Percentiles rank a stretch among this genome's conserved stretches.
Conservation (phyloP, 2,888 invertebrate species). For the Vesta saturnalis region DNA sequence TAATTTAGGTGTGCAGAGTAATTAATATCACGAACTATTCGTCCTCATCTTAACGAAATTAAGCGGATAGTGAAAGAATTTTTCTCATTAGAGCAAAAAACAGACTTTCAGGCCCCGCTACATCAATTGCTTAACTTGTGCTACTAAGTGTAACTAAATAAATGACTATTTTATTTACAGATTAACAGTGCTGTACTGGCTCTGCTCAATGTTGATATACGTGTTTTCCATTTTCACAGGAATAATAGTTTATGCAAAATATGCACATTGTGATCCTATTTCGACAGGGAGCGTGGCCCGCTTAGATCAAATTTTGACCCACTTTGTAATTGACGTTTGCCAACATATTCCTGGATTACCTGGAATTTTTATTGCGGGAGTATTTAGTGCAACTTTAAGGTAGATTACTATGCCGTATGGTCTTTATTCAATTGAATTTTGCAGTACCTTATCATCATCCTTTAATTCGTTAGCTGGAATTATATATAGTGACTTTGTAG, state of each 20-base stretch:
- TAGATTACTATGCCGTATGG: too few relatives aligned
- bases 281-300: slow-evolving; percentile 66
- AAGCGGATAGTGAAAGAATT: too few relatives aligned
- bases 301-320: slow-evolving; percentile 70
- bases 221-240: slow-evolving; percentile 67
- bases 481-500: slow-evolving; percentile 72
- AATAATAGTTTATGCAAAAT: slow-evolving; percentile 70
- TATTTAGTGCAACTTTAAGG: slow-evolving; percentile 78
- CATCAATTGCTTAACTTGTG: too few relatives aligned
- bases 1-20: too few relatives aligned
- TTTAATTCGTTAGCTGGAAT: slow-evolving; percentile 72
- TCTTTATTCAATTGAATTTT: too few relatives aligned
- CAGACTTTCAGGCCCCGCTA: too few relatives aligned
- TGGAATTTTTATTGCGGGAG: slow-evolving; percentile 78
- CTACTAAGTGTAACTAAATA: slow-evolving; percentile 28
- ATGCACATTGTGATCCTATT: slow-evolving; percentile 73
- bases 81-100: too few relatives aligned
- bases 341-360: slow-evolving; percentile 74
- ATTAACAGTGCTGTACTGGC: slow-evolving; percentile 50
- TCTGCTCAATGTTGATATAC: slow-evolving; percentile 43
- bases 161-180: slow-evolving; percentile 46
- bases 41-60: too few relatives aligned
- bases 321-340: slow-evolving; percentile 76
- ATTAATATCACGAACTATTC: too few relatives aligned
- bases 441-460: slow-evolving; percentile 70